A percentile compares a stretch with the other conserved stretches of the same genome.
Evolutionary conservation across 2,113 vertebrate genomes (phyloP).

Genomic region (Aegithalos caudatus): DNA sequence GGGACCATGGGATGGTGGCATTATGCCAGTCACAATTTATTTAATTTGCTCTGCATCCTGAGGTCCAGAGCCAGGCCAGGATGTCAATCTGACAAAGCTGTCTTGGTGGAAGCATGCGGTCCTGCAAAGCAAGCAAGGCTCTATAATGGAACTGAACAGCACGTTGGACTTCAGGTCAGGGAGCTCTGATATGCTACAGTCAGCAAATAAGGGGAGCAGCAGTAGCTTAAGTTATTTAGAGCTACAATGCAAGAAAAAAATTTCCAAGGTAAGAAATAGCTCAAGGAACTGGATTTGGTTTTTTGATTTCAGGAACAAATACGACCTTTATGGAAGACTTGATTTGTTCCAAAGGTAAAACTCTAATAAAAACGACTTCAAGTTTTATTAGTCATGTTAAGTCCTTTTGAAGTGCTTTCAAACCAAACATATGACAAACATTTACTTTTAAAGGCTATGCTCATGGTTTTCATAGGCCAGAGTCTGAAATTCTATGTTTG

Average conservation of each 20-base stretch:
- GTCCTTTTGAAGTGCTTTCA: background rate
- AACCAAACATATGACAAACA: background rate
- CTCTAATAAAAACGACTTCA: background rate
- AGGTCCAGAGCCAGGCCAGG: background rate
- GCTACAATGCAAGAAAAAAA: background rate
- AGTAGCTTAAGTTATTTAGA: background rate
- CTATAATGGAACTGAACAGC: background rate
- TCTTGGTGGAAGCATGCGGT: background rate
- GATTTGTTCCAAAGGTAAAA: background rate
- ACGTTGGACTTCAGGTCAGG: background rate
- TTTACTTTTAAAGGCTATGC: background rate
- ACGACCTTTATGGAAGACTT: background rate
- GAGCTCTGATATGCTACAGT: background rate
- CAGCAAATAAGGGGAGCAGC: background rate
- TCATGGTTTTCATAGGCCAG: background rate
- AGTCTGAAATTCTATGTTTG: background rate
- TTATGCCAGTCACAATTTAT: accelerated
- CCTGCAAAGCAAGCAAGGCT: background rate
- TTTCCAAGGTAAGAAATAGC: background rate
- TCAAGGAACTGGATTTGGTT: background rate
- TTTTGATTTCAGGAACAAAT: background rate
- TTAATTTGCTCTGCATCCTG: background rate
- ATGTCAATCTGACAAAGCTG: background rate
- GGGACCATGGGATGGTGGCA: background rate
- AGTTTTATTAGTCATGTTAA: background rate